A percentile compares a stretch with the other conserved stretches of the same genome.
Conservation (phyloP, 2,888 invertebrate species). For the Mythimna impura region DNA sequence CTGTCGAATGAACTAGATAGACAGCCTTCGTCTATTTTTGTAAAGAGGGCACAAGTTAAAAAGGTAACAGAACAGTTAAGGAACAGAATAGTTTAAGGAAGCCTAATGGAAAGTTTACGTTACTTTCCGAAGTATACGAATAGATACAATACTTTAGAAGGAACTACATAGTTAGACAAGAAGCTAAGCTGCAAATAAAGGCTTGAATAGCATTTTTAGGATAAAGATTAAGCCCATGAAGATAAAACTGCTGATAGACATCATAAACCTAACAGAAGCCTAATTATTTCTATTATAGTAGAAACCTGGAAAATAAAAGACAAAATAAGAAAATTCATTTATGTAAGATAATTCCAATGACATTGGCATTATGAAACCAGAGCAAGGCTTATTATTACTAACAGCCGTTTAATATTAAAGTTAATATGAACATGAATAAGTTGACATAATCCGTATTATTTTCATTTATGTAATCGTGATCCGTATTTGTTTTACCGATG, state of each 20-base stretch:
- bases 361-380: conserved; percentile 79
- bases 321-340: conserved; percentile 65
- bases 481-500: neutral
- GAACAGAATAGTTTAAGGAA: conserved; percentile 12
- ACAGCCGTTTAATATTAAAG: conserved; percentile 56
- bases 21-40: conserved; percentile 38
- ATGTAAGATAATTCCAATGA: conserved; percentile 78
- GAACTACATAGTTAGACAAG: neutral
- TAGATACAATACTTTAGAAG: neutral
- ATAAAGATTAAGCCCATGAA: neutral
- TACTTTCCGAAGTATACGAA: neutral
- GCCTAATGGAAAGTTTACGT: neutral
- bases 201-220: neutral
- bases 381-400: conserved; percentile 77
- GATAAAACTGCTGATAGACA: neutral
- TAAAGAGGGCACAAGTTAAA: conserved; percentile 23
- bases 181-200: neutral
- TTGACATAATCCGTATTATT: neutral
- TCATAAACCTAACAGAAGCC: neutral
- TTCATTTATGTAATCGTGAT: neutral
- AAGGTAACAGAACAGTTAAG: neutral
- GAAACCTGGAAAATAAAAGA: conserved; percentile 27
- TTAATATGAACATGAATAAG: conserved; percentile 68
- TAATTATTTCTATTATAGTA: neutral
- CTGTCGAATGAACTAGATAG: conserved; percentile 30